Percentiles rank a stretch among this genome's conserved stretches.
phyloP scores from a whole-genome alignment of 2,797 vertebrate species.

The Onychomys arenicola region DNA sequence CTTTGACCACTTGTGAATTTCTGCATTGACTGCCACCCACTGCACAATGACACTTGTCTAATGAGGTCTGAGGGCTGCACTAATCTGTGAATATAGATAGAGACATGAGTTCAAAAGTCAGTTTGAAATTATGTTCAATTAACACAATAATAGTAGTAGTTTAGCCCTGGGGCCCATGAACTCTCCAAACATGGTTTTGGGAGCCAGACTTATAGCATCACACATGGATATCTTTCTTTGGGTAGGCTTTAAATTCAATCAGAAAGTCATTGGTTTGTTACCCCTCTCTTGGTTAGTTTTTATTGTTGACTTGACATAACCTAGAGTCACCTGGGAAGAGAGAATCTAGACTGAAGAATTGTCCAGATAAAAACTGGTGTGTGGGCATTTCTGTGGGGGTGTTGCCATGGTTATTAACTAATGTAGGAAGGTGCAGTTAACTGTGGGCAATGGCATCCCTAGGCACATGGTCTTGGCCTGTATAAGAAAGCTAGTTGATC shows the following conservation, averaged over 20 bases:
- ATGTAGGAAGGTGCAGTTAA: background rate
- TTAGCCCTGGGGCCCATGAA: background rate
- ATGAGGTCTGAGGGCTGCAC: background rate
- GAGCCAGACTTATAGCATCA: background rate
- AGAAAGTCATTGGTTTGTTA: background rate
- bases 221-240: background rate
- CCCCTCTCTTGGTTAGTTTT: background rate
- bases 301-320: background rate
- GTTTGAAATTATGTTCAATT: background rate
- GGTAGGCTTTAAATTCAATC: background rate
- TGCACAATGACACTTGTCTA: background rate
- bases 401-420: background rate
- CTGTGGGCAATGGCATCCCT: background rate
- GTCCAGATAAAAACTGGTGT: background rate
- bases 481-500: background rate
- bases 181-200: background rate
- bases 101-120: background rate
- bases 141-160: background rate
- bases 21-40: background rate
- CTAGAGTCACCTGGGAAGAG: background rate
- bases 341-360: background rate
- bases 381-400: background rate
- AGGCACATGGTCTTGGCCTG: background rate
- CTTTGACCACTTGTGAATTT: background rate
- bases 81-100: background rate